phyloP scores from a whole-genome alignment of 2,113 vertebrate species.

The Tricholaema leucomelas region DNA sequence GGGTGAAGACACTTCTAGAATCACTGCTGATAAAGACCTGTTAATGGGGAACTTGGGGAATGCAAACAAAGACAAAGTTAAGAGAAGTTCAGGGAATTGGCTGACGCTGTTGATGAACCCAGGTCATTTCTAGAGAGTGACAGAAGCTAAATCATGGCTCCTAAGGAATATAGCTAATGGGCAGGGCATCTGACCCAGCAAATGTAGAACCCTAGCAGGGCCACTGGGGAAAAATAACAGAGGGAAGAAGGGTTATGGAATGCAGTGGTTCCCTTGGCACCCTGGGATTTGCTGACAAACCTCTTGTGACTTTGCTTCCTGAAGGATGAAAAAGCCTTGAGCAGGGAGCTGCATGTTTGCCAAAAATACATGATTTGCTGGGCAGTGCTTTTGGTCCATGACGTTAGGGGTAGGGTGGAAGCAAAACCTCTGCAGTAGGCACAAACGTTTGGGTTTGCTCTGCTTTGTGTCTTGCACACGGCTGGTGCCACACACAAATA shows the following conservation, averaged over 20 bases:
- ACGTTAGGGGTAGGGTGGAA: neutral
- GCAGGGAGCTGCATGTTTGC: neutral
- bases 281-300: neutral
- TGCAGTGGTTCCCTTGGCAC: neutral
- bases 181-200: neutral
- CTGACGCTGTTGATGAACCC: neutral
- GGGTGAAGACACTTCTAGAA: neutral
- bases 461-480: neutral
- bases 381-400: neutral
- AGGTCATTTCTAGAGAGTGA: neutral
- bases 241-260: neutral
- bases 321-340: neutral
- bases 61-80: conserved; percentile 5
- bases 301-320: neutral
- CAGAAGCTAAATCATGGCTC: neutral
- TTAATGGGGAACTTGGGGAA: conserved; percentile 21
- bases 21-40: neutral
- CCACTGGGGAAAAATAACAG: neutral
- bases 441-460: neutral
- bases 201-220: neutral
- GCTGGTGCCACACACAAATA: neutral
- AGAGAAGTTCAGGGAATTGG: neutral
- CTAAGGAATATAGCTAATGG: neutral
- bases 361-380: neutral
- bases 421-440: neutral